These are phyloP conservation scores for Hanleya hanleyi DNA, from an alignment of 2,888 invertebrate genomes.

Conservation along the genomic window DNA sequence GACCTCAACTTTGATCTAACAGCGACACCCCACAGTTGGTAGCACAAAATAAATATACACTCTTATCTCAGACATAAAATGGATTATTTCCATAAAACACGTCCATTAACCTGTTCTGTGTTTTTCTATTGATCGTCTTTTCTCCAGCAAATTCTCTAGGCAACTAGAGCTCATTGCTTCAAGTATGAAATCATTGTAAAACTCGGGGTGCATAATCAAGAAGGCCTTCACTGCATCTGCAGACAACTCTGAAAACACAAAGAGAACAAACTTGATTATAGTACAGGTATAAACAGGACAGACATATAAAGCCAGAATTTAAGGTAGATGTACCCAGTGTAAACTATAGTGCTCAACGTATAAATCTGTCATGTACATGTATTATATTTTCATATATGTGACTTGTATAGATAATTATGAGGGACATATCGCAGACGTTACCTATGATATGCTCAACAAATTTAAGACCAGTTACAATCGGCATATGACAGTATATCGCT, in stretches of 20 bases:
- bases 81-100: background rate
- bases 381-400: too few relatives aligned
- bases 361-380: too few relatives aligned
- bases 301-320: background rate
- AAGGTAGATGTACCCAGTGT: background rate
- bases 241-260: constrained; percentile 15
- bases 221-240: constrained; percentile 36
- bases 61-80: background rate
- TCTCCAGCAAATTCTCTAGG: constrained; percentile 34
- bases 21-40: too few relatives aligned
- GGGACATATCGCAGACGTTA: too few relatives aligned
- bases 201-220: constrained; percentile 37
- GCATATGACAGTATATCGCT: too few relatives aligned
- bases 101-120: background rate
- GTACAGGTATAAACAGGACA: background rate
- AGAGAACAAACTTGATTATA: background rate
- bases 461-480: too few relatives aligned
- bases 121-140: constrained; percentile 4
- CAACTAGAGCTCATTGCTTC: constrained; percentile 34
- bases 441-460: too few relatives aligned
- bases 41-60: background rate
- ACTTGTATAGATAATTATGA: too few relatives aligned
- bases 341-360: background rate
- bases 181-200: constrained; percentile 41
- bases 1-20: too few relatives aligned